phyloP scores from a whole-genome alignment of 2,797 vertebrate species.

The Macroramphosus scolopax region DNA sequence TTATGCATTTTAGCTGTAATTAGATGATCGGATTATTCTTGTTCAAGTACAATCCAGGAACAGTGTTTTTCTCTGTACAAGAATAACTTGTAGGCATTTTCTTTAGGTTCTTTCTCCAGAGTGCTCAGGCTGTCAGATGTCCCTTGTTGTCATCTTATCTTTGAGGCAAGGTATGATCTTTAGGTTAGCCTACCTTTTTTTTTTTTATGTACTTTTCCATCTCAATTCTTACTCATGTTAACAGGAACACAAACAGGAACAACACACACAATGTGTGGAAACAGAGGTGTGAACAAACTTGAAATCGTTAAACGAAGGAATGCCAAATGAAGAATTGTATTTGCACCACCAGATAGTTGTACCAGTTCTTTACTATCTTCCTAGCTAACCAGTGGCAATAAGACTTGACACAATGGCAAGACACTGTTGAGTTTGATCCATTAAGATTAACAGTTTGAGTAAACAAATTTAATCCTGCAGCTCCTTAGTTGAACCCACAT shows the following conservation, averaged over 20 bases:
- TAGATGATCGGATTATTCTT: too few relatives aligned
- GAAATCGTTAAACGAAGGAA: conserved; percentile 5
- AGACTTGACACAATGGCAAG: conserved; percentile 1
- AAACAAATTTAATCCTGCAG: too few relatives aligned
- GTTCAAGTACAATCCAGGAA: conserved; percentile 10
- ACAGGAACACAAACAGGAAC: conserved; percentile 4
- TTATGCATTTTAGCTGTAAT: conserved; percentile 20
- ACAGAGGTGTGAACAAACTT: conserved; percentile 13
- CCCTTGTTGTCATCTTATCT: background rate
- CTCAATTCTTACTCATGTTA: background rate
- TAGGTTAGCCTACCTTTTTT: background rate
- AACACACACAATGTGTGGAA: conserved; percentile 7
- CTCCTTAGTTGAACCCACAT: background rate
- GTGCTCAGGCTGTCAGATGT: background rate
- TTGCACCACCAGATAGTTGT: conserved; percentile 13
- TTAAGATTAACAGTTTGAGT: too few relatives aligned
- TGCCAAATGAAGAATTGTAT: conserved; percentile 10
- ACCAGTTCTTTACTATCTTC: conserved; percentile 5
- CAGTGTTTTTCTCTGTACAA: conserved; percentile 10
- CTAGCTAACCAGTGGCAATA: conserved; percentile 3
- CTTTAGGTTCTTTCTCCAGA: conserved; percentile 3
- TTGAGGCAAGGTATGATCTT: background rate
- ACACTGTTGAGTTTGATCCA: conserved; percentile 2
- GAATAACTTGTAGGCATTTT: background rate
- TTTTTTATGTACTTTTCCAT: background rate